Base-by-base conservation (phyloP, 2,888 invertebrate genomes). In the Ormyrus rosae region DNA sequence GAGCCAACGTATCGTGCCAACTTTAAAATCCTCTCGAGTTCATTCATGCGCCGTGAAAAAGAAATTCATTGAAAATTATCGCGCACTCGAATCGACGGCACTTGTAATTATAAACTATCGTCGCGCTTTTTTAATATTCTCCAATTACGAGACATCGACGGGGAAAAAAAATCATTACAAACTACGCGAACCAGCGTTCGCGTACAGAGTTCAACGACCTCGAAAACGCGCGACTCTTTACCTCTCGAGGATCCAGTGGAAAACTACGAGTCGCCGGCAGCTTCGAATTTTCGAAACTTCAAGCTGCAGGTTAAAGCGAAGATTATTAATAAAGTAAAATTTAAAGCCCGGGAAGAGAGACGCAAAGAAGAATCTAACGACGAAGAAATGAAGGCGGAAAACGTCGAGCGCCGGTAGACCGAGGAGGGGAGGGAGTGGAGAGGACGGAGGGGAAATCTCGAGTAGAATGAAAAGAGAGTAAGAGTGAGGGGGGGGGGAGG, bases 381-480 rank as follows among this genome's bases (percentile, higher is more conserved):
- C 64, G 55, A 34, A 61, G 65, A 65, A 78, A 78, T 46, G 71
- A 71, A 78, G 70, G 74, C 74, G 58, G 70, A 70, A 77, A 77
- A 64, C 60, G 69, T 19, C 46, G 69, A 61, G 69, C 68, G 81
- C 63, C 80, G 70, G 68, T 11, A 63, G 55, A 19, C 19, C 10
- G 48, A 64, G 45, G 75, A 73, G 65, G 65, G 61, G 60, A 11
- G 7, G 60, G 48, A 6, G 61, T 65, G 46, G 50, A 60, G 64
- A 63, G 64, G 56, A 34, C 56, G 60, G 64, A 55, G 65, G 65
- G 65, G 34, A 64, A 72, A 71, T 65, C 65, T 78, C 65, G 67
- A 78, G 72, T 67, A 72, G 72, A 78, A 72, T 78, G 71, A 78
- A 78, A 72, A 72, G 72, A 78, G 78, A 78, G 72, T 72, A 71